Conservation (phyloP, 2,113 vertebrate species). For the Lophotis ruficrista region DNA sequence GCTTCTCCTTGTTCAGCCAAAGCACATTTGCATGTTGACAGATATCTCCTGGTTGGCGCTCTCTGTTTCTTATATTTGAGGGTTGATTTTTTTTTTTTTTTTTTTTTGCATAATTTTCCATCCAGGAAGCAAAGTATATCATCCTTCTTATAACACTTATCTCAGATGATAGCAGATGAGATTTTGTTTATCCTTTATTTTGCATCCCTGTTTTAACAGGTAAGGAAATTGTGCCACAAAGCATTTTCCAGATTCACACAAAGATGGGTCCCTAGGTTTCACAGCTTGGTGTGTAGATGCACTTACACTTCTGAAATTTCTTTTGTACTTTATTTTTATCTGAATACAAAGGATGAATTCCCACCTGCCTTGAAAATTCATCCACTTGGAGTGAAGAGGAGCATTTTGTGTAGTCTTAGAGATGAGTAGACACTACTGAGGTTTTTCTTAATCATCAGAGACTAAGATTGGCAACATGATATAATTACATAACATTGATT, state of each 20-base stretch:
- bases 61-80: neutral
- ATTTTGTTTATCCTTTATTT: neutral
- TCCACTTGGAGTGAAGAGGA: neutral
- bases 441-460: slow-evolving; percentile 31
- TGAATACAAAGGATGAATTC: slow-evolving; percentile 8
- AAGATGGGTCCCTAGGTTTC: neutral
- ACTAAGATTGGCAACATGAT: neutral
- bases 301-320: neutral
- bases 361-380: neutral
- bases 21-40: slow-evolving; percentile 15
- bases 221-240: neutral
- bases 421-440: slow-evolving; percentile 17
- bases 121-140: neutral
- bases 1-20: neutral
- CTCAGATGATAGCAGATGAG: neutral
- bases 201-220: neutral
- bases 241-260: neutral
- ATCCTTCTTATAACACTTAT: neutral
- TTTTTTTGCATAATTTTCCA: neutral
- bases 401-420: neutral
- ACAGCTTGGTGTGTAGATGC: neutral
- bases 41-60: neutral
- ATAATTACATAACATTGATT: slow-evolving; percentile 46
- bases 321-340: slow-evolving; percentile 32
- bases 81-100: neutral